Evolutionary conservation across 2,113 vertebrate species (phyloP), one percentile per base, ranked within the genome.

Genomic region (Atractosteus spatula): DNA sequence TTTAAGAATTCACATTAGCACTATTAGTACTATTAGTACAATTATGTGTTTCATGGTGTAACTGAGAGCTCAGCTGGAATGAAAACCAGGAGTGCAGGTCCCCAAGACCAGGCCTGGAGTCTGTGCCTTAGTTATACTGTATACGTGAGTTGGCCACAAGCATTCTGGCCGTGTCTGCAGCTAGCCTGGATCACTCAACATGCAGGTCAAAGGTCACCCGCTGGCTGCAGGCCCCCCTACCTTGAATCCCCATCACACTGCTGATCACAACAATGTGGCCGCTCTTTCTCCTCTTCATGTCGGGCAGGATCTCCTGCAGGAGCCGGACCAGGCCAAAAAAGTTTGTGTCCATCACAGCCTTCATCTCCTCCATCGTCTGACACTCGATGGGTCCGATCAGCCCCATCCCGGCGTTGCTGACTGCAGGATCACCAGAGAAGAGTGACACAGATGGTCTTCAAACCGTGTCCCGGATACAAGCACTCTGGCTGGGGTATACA

Each of bases 201-300:
- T 29, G 29, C 29, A 29, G 29, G 29, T 29, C 29, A 29, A 29
- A 29, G 29, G 29, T 29, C 29, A 29, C 29, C 29, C 29, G 29
- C 29, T 29, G 29, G 29, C 29, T 29, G 29, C 29, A 29, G 29
- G 29, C 29, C 29, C 29, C 14, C 76, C 81, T 79, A 92, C 94
- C 93, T 84, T 95, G 93, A 78, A 96, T 93, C 47, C 93, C 94
- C 94, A 96, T 94, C 41, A 95, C 93, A 61, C 93, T 95, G 86
- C 94, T 95, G 29, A 95, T 95, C 45, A 94, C 93, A 66, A 96
- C 92, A 44, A 94, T 92, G 16, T 95, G 92, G 1, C 94, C 93
- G 16, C 79, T 94, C 79, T 92, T 94, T 76, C 89, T 92, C 65
- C 63, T 91, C 84, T 96, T 96, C 94, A 95, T 95, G 71, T 95